These are phyloP conservation scores for Baccha elongata DNA, from an alignment of 2,888 invertebrate species.

Conservation along the genomic window DNA sequence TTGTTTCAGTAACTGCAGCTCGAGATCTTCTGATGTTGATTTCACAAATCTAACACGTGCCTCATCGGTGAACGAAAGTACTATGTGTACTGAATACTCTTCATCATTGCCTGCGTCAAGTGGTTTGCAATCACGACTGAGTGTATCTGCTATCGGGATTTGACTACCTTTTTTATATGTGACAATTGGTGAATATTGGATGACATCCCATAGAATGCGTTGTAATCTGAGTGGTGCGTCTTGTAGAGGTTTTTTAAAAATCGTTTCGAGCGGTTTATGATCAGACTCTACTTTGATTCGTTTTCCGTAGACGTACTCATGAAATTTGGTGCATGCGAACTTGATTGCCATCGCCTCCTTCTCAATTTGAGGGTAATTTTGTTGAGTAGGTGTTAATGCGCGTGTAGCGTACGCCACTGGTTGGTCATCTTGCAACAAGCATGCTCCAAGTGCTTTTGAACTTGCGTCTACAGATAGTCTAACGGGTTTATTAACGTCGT, in stretches of 20 bases:
- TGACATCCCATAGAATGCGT: too few species aligned
- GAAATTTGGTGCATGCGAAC: neutral
- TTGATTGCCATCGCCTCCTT: neutral
- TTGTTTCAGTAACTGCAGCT: neutral
- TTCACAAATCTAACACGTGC: neutral
- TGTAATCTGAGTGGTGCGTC: too few species aligned
- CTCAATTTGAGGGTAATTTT: slow-evolving; percentile 19
- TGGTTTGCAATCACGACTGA: neutral
- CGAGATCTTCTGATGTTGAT: neutral
- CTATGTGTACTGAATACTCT: too few species aligned
- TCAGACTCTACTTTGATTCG: neutral
- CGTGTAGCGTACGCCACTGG: slow-evolving; percentile 1
- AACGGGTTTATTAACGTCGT: slow-evolving; percentile 8
- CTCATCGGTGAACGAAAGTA: neutral
- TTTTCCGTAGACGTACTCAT: too few species aligned
- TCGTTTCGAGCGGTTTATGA: slow-evolving; percentile 8
- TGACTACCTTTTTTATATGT: neutral
- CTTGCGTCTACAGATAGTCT: too few species aligned
- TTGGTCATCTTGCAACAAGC: slow-evolving; percentile 2
- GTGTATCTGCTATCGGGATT: neutral
- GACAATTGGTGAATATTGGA: neutral
- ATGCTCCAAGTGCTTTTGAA: too few species aligned
- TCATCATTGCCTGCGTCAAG: too few species aligned
- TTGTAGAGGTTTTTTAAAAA: too few species aligned
- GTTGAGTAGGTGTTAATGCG: too few species aligned